Conservation (phyloP, 2,113 vertebrate genomes). For the Elephas maximus region DNA sequence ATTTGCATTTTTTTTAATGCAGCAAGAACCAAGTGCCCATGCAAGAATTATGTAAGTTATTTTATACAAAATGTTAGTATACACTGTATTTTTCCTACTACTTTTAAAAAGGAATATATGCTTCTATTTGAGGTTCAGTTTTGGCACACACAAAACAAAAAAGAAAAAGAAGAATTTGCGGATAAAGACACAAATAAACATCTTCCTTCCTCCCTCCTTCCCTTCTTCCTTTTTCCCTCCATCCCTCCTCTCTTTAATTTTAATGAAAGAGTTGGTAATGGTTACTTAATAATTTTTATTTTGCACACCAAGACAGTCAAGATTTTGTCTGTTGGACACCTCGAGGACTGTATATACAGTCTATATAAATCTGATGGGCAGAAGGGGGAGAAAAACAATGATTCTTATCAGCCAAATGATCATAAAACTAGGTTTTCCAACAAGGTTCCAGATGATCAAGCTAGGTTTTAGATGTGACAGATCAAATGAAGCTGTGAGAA, state of each 20-base stretch:
- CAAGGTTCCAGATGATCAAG: not conserved
- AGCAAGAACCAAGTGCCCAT: not conserved
- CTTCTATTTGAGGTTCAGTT: not conserved
- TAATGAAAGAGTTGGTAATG: not conserved
- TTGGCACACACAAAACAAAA: not conserved
- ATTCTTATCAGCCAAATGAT: not conserved
- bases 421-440: not conserved
- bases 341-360: not conserved
- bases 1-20: not conserved
- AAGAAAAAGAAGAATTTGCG: conserved; percentile 41
- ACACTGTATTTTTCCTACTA: not conserved
- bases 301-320: not conserved
- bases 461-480: not conserved
- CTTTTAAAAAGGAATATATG: not conserved
- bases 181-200: not conserved
- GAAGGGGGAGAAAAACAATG: not conserved
- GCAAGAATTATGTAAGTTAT: not conserved
- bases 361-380: not conserved
- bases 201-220: too few relatives aligned
- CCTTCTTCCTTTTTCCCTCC: too few relatives aligned
- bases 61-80: not conserved
- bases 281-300: not conserved
- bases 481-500: not conserved
- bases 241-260: not conserved
- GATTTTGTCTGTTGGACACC: not conserved